phyloP scores from a whole-genome alignment of 2,797 vertebrate species.

The Gallinago nigripennis region DNA sequence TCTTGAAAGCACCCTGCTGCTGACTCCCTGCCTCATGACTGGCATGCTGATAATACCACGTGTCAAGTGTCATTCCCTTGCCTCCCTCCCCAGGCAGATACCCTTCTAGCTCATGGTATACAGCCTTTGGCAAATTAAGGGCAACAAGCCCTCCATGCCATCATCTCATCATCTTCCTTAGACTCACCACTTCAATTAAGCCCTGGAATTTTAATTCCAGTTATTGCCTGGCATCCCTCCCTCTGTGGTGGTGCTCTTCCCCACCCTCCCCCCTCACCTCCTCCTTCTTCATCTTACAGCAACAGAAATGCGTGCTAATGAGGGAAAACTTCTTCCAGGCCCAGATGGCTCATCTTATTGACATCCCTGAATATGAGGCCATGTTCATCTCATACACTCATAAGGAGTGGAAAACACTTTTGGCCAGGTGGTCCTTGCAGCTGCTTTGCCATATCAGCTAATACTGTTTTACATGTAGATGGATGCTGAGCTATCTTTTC shows the following conservation, averaged over 20 bases:
- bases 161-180: fast-evolving
- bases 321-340: background rate
- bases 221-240: background rate
- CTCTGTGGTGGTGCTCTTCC: background rate
- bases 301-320: background rate
- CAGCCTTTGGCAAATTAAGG: background rate
- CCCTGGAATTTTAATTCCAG: background rate
- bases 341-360: background rate
- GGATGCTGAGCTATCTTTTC: background rate
- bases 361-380: background rate
- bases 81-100: background rate
- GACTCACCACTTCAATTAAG: background rate
- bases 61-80: background rate
- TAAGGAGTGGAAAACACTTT: background rate
- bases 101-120: background rate
- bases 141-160: background rate
- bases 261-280: background rate
- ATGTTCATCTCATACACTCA: fast-evolving
- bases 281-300: background rate
- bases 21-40: background rate
- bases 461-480: background rate
- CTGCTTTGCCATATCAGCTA: background rate
- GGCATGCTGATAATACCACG: background rate
- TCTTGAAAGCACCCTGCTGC: constrained; percentile 29
- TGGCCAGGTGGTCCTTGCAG: background rate